Evolutionary conservation across 2,888 invertebrate genomes (phyloP), one percentile per base, ranked within the genome.

Genomic region (Steinernema hermaphroditum): DNA sequence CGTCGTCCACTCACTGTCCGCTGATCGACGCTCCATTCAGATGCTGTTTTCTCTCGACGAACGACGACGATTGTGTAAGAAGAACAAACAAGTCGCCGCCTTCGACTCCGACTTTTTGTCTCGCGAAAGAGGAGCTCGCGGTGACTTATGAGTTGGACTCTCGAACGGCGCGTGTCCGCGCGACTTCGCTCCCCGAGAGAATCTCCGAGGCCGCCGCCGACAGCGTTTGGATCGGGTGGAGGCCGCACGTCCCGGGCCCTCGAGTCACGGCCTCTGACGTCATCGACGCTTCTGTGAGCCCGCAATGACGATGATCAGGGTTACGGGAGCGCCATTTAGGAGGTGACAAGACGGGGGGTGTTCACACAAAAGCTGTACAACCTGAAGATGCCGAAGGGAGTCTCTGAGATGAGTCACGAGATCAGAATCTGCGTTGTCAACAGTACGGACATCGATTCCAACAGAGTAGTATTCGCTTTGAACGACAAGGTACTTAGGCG

Each of bases 91-190:
- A 62, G 32, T 32, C 54, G 2, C 4, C 54, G 62, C 16, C 29
- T 14, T 16, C 9, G 32, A 34, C 34, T n/a, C 32, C 62, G 62
- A 62, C 62, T 62, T 62, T 62, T 62, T 62, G 62, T 62, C 62
- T 62, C 29, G 62, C 62, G 34, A 29, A 62, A 62, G 62, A 62
- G 62, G 62, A 62, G 22, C 27, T 62, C 62, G 29, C 9, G 27
- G 32, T 62, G 62, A 62, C 62, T 62, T 62, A 62, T 62, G 62
- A 54, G 22, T 54, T 54, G 54, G 22, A 62, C 34, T 62, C 62
- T 62, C 62, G 62, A 14, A 32, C 62, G 62, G 62, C 32, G 62
- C 62, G 62, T 62, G 62, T 62, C 62, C 62, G 62, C 27, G 62
- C 62, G 62, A 22, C 16, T 27, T 24, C 62, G 62, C 62, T 62